Base-by-base conservation (phyloP, 2,888 invertebrate species). In the Microctonus brassicae region DNA sequence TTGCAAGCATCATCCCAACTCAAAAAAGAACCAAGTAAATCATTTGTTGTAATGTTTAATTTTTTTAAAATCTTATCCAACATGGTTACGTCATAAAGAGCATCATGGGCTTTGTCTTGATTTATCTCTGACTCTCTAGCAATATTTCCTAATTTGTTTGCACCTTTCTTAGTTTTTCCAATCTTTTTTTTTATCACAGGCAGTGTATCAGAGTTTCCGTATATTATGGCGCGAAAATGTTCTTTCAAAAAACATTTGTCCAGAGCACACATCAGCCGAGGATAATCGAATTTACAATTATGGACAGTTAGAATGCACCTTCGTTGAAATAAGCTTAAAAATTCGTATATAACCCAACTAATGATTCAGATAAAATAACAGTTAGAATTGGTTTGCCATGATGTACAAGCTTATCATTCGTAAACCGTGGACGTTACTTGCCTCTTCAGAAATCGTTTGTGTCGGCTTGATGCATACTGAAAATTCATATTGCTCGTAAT, bases 301-400 rank as follows among this genome's bases (percentile, higher is more conserved):
- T 77, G 73, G 11, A 75, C 76, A 33, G 69, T 67, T 69, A 73
- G 68, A 70, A 77, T 74, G 10, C 73, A 76, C 63, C 68, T 76
- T 34, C 69, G 47, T 20, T 75, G 17, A 24, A 76, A 69, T 10
- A 26, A 24, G 20, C 65, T 26, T 36, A 73, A 22, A 61, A 72
- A 74, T 55, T 67, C 53, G 17, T 69, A 24, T 70, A 61, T 6
- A 74, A 72, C 13, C 10, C 65, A 36, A 58, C 13, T 22, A 72
- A 34, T 42, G 62, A 65, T 58, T 47, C 65, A 39, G 33, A 20
- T 22, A 66, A 52, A 55, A 60, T 33, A 6, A 66, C 42, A 11
- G 70, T 64, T 70, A 39, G n/a, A 10, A 73, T 60, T 22, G 34
- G 26, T 55, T 69, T 47, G 9, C 69, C 69, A 55, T 75, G 63